Percentiles rank a stretch among this genome's conserved stretches.
These are phyloP conservation scores for Platyrinchus mystaceus DNA, from an alignment of 2,797 vertebrate species.

Conservation along the genomic window DNA sequence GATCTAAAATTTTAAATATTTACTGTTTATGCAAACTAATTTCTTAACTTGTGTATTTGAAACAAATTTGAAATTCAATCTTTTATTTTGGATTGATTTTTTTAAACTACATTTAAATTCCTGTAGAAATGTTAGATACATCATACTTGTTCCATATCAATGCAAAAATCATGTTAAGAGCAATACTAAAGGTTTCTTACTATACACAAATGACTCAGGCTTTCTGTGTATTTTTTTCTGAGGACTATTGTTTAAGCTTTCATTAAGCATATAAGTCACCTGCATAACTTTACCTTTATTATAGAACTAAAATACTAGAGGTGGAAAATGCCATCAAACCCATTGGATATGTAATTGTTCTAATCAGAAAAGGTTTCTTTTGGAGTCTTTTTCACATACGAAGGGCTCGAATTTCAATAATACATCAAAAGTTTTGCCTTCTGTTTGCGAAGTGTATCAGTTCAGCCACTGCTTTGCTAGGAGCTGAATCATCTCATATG, in stretches of 20 bases:
- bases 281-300: neutral
- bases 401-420: neutral
- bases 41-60: neutral
- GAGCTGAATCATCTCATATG: neutral
- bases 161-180: neutral
- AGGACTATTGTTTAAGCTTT: neutral
- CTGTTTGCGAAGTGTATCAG: neutral
- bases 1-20: neutral
- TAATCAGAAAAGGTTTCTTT: neutral
- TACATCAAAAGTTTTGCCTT: neutral
- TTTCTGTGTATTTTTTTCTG: neutral
- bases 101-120: neutral
- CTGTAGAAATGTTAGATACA: neutral
- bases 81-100: rapidly evolving
- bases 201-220: neutral
- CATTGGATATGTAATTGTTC: neutral
- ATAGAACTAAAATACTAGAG: neutral
- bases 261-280: neutral
- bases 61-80: neutral
- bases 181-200: neutral
- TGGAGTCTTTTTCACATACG: neutral
- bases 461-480: neutral
- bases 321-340: neutral
- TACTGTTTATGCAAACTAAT: neutral
- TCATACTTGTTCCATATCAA: neutral